Percentiles rank a stretch among this genome's conserved stretches.
phyloP scores from a whole-genome alignment of 2,113 vertebrate species.

The Acanthochromis polyacanthus region DNA sequence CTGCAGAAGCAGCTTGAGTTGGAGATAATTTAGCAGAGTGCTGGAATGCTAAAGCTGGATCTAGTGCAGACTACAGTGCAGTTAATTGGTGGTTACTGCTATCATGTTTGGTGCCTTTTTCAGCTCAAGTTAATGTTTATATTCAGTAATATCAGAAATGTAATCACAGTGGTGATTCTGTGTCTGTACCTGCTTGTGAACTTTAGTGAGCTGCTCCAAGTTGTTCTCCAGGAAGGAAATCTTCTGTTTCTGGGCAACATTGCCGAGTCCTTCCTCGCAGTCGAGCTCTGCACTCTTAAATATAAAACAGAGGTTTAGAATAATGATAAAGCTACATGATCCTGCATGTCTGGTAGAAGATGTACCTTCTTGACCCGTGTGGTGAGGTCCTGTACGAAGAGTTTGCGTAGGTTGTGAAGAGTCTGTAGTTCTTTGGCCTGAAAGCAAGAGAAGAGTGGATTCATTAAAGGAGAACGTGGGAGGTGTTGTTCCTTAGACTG shows the following conservation, averaged over 20 bases:
- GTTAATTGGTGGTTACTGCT: no score
- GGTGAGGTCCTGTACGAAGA: constrained; percentile 94
- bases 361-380: constrained; percentile 92
- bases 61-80: no score
- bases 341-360: neutral
- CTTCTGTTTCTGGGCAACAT: constrained; percentile 93
- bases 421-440: constrained; percentile 95
- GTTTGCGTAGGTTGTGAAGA: constrained; percentile 92
- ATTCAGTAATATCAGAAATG: no score
- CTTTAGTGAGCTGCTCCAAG: constrained; percentile 95
- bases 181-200: constrained; percentile 92
- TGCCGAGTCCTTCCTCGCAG: constrained; percentile 91
- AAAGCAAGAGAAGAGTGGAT: neutral
- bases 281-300: constrained; percentile 91
- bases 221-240: constrained; percentile 97
- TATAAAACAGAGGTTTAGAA: neutral
- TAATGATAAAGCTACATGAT: neutral
- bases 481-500: constrained; percentile 1
- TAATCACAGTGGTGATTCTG: neutral
- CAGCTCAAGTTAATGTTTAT: no score
- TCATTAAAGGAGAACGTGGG: no score
- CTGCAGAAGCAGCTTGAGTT: no score
- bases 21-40: no score
- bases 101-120: no score
- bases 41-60: no score